Conservation (phyloP, 2,113 vertebrate genomes). For the Urocynchramus pylzowi region DNA sequence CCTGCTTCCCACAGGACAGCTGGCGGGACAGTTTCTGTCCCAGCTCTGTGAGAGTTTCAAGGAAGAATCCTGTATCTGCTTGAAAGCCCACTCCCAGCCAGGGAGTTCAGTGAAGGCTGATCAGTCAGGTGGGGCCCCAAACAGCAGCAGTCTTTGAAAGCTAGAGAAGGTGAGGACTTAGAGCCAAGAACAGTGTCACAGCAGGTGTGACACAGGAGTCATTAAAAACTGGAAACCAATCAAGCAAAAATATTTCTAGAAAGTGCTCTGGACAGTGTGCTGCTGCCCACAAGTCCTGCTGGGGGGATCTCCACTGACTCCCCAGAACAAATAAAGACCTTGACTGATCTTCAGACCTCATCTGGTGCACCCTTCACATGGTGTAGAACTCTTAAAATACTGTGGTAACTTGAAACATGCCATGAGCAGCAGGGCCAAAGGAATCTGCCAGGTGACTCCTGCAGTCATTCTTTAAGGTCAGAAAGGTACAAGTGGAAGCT, state of each 20-base stretch:
- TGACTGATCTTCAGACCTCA: background rate
- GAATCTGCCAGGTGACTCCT: background rate
- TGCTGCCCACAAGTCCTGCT: rapidly evolving
- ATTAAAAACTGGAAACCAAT: background rate
- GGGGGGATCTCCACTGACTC: rapidly evolving
- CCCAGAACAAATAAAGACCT: background rate
- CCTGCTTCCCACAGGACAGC: rapidly evolving
- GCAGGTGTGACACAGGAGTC: background rate
- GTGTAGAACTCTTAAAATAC: background rate
- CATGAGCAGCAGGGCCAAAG: background rate
- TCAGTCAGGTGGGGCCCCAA: background rate
- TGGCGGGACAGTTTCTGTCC: background rate
- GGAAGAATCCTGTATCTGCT: background rate
- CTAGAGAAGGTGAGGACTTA: background rate
- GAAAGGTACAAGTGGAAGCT: background rate
- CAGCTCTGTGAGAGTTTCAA: background rate
- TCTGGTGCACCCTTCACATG: background rate
- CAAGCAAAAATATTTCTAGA: background rate
- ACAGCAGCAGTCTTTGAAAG: background rate
- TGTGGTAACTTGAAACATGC: background rate
- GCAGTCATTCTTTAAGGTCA: background rate
- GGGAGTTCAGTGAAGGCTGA: background rate
- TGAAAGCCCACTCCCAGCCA: background rate
- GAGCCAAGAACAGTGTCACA: background rate
- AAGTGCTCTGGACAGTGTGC: background rate